Evolutionary conservation across 2,113 vertebrate species (phyloP).

Genomic region (Xiphorhynchus elegans): DNA sequence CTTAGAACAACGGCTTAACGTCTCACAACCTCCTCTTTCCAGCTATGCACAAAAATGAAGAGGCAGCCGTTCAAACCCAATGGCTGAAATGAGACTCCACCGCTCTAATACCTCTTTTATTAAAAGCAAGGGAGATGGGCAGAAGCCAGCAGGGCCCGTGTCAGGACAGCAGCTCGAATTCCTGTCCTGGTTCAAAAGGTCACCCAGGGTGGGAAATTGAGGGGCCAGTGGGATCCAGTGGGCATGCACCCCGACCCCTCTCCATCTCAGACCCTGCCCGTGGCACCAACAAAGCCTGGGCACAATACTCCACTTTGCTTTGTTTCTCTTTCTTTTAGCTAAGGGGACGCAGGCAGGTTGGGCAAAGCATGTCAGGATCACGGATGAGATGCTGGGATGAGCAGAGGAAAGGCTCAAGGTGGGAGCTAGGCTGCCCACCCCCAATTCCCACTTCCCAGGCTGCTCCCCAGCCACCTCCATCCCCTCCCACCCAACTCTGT

Average conservation of each 20-base stretch:
- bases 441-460: background rate
- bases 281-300: background rate
- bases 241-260: rapidly evolving
- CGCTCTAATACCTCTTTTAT: conserved; percentile 62
- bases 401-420: background rate
- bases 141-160: background rate
- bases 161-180: background rate
- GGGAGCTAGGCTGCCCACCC: background rate
- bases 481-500: conserved; percentile 22
- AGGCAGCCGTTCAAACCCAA: background rate
- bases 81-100: background rate
- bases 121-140: conserved; percentile 17
- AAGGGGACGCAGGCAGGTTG: background rate
- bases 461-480: background rate
- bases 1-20: conserved; percentile 16
- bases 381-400: background rate
- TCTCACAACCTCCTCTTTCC: background rate
- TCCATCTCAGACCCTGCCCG: rapidly evolving
- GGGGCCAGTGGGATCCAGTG: rapidly evolving
- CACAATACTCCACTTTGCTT: background rate
- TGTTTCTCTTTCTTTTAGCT: background rate
- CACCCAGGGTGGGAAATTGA: rapidly evolving
- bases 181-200: conserved; percentile 63
- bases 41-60: conserved; percentile 9
- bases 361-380: background rate